Evolutionary conservation across 2,888 invertebrate species (phyloP), one percentile per base, ranked within the genome.

Genomic region (Gastrophysa polygoni): DNA sequence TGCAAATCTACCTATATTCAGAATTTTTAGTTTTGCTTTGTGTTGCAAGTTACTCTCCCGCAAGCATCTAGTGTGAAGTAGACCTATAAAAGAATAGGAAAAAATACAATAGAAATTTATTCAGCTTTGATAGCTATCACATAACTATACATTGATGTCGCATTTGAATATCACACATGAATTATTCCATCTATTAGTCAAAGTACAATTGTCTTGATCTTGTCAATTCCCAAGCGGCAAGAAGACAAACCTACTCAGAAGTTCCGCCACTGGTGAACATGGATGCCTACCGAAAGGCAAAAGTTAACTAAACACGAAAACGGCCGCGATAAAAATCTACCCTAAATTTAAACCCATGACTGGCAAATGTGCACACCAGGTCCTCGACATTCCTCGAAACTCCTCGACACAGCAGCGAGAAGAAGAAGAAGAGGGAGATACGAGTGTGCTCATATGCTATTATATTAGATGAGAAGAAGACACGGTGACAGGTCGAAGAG

Each of bases 281-380:
- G 14, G 38, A 38, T 38, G n/a, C 38, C 38, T 38, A 38, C 54
- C 43, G 54, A 43, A 54, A 54, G 54, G 54, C 16, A 54, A 52
- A 51, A 54, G 54, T 54, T 54, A 54, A 54, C 54, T 43, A 43
- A 43, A 43, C 21, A 43, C 43, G 54, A 24, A 24, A 24, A 24
- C 52, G 16, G 54, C 57, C 43, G 43, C 68, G 76, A 77, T 77
- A 75, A 73, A n/a, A 71, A 76, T 77, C 75, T 76, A 78, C 77
- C 77, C 78, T 73, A 78, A 78, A 79, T 79, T 78, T 79, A 78
- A 78, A 75, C 72, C 73, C 71, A 71, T 78, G 79, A 78, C 78
- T 78, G 78, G 78, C 78, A 77, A 77, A 79, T 78, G 71, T 11
- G 14, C 38, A 38, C 14, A 68, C 67, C 54, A 63, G 59, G 32